Evolutionary conservation across 2,113 vertebrate species (phyloP).

Genomic region (Gobiocypris rarus): DNA sequence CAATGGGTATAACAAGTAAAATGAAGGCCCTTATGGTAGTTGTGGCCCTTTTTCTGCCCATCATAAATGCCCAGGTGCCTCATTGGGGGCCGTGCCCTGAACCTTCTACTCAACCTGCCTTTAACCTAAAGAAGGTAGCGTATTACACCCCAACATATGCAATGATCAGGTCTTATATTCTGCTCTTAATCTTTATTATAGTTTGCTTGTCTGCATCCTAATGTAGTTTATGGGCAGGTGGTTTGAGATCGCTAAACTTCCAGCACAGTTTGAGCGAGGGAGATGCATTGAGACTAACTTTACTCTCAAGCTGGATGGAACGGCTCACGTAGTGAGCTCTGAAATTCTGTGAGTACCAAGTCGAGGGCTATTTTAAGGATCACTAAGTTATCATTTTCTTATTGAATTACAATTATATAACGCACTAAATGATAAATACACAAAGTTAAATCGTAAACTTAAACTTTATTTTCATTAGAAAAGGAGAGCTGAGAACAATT

Average conservation of each 20-base stretch:
- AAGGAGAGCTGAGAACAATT: slow-evolving; percentile 77
- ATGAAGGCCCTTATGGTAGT: slow-evolving; percentile 64
- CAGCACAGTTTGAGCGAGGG: slow-evolving; percentile 78
- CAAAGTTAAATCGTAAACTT: not conserved
- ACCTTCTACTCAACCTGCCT: slow-evolving; percentile 81
- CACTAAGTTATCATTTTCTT: not conserved
- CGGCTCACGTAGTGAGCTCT: slow-evolving; percentile 72
- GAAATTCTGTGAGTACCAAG: slow-evolving; percentile 75
- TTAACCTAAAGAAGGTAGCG: slow-evolving; percentile 82
- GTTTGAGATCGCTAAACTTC: slow-evolving; percentile 79
- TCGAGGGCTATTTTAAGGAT: not conserved
- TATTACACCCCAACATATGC: not conserved
- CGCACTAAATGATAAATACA: not conserved
- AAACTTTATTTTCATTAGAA: slow-evolving; percentile 58
- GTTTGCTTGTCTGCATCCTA: slow-evolving; percentile 40
- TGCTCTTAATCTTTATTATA: slow-evolving; percentile 3
- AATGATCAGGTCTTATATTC: not conserved
- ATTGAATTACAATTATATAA: not conserved
- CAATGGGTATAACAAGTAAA: not conserved
- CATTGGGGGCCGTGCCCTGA: slow-evolving; percentile 85
- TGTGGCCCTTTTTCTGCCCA: slow-evolving; percentile 58
- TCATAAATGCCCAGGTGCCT: slow-evolving; percentile 78
- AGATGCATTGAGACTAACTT: slow-evolving; percentile 79
- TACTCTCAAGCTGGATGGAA: slow-evolving; percentile 67
- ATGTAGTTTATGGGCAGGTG: slow-evolving; percentile 79